phyloP scores from a whole-genome alignment of 2,113 vertebrate species.

The Elgaria multicarinata region DNA sequence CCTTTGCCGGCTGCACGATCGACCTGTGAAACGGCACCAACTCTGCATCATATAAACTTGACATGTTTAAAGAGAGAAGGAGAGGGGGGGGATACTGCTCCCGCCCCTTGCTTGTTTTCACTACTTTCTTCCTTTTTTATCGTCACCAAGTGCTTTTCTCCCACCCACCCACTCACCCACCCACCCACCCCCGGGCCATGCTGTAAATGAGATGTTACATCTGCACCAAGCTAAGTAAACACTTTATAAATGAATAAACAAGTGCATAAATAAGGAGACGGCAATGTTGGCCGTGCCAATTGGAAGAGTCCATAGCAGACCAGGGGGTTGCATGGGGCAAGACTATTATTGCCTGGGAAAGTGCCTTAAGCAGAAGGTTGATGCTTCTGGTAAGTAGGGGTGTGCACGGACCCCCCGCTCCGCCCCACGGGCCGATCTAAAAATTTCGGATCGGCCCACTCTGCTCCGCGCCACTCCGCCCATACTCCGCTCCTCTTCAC shows the following conservation, averaged over 20 bases:
- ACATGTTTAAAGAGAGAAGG: background rate
- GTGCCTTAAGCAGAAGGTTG: background rate
- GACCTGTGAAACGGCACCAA: too few relatives aligned
- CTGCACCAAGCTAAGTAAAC: constrained; percentile 80
- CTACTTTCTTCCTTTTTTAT: constrained; percentile 65
- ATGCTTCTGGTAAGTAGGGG: too few relatives aligned
- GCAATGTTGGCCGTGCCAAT: constrained; percentile 39
- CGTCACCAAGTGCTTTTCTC: constrained; percentile 78
- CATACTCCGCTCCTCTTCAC: too few relatives aligned
- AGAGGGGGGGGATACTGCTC: background rate
- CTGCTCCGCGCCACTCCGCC: too few relatives aligned
- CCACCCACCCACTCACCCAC: too few relatives aligned
- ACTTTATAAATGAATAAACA: constrained; percentile 84
- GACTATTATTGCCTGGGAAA: background rate
- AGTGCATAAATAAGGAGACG: constrained; percentile 79
- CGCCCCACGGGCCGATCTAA: too few relatives aligned
- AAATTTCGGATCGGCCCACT: too few relatives aligned
- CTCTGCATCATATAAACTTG: constrained; percentile 3
- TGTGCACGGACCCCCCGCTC: too few relatives aligned
- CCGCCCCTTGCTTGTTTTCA: constrained; percentile 24
- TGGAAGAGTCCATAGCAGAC: rapidly evolving
- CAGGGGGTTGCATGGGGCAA: rapidly evolving
- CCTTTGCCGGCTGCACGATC: background rate
- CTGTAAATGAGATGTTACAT: constrained; percentile 87
- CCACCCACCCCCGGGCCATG: constrained; percentile 76